These are phyloP conservation scores for Lagopus leucura DNA, from an alignment of 2,113 vertebrate species.

Conservation along the genomic window DNA sequence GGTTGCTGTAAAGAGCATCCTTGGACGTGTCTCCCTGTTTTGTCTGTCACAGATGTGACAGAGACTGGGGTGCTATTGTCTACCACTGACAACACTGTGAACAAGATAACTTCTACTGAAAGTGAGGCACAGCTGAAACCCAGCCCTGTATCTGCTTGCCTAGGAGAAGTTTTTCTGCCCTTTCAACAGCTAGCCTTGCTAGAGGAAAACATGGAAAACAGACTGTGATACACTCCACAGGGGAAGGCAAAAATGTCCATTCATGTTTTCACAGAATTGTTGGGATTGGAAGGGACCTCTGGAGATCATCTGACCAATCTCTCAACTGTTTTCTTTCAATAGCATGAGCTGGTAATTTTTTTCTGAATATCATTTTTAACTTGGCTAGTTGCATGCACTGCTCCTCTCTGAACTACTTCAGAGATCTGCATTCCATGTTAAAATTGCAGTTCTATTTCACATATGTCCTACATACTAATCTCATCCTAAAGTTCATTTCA, in stretches of 20 bases:
- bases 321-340: neutral
- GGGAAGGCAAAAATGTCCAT: neutral
- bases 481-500: neutral
- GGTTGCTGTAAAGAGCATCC: neutral
- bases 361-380: neutral
- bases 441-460: neutral
- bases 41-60: neutral
- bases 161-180: neutral
- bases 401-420: neutral
- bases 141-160: neutral
- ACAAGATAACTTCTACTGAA: rapidly evolving
- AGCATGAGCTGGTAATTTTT: neutral
- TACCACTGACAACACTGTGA: neutral
- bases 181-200: neutral
- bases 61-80: neutral
- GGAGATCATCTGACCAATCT: too few relatives aligned
- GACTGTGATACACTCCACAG: neutral
- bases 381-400: neutral
- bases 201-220: neutral
- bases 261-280: neutral
- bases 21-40: neutral
- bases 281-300: too few relatives aligned
- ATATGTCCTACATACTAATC: neutral
- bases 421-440: neutral
- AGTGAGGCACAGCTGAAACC: neutral